These are phyloP conservation scores for Erythrocercus mccallii DNA, from an alignment of 2,113 vertebrate species.

Conservation along the genomic window DNA sequence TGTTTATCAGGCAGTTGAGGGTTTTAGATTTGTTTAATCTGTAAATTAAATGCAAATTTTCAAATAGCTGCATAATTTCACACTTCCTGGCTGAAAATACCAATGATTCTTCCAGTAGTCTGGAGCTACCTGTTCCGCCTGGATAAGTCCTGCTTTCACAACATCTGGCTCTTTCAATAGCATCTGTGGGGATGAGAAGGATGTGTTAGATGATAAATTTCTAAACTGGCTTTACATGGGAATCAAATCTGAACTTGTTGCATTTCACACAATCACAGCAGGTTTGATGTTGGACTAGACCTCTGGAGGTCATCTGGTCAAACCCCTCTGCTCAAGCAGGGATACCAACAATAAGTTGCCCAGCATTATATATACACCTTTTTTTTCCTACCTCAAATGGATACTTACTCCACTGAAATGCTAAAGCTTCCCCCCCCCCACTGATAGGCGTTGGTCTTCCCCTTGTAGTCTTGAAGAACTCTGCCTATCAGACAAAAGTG, in stretches of 20 bases:
- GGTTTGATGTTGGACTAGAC: background rate
- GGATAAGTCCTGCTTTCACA: background rate
- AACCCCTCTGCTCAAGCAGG: background rate
- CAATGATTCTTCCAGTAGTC: background rate
- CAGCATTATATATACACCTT: background rate
- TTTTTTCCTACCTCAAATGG: background rate
- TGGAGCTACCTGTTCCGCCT: background rate
- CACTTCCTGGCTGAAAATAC: slow-evolving; percentile 17
- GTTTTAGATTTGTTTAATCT: background rate
- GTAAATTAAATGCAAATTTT: slow-evolving; percentile 25
- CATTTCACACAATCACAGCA: background rate
- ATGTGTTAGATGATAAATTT: background rate
- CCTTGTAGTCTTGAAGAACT: background rate
- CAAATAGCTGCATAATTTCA: background rate
- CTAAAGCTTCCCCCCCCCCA: background rate
- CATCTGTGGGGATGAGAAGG: background rate
- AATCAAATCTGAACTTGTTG: background rate
- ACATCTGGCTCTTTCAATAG: background rate
- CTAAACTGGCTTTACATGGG: background rate
- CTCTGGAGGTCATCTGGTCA: background rate
- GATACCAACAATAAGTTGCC: background rate
- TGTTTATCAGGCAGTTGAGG: background rate
- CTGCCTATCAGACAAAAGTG: background rate
- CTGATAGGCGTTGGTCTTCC: background rate
- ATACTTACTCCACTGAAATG: background rate